A percentile compares a stretch with the other conserved stretches of the same genome.
Evolutionary conservation across 2,113 vertebrate species (phyloP).

Genomic region (Melanerpes aurifrons): DNA sequence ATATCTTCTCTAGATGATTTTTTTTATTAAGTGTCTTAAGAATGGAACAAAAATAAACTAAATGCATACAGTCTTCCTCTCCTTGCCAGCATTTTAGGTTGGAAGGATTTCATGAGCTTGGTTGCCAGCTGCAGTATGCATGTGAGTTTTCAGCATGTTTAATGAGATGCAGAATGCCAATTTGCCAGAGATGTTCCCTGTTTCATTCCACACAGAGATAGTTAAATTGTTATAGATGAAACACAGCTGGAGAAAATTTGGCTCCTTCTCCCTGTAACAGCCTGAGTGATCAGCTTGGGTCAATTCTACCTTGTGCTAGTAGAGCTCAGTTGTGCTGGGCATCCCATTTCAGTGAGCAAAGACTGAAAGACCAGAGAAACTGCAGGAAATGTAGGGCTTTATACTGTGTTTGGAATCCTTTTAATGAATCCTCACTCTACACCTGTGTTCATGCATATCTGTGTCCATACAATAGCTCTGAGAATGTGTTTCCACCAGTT

Average conservation of each 20-base stretch:
- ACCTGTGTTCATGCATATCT: rapidly evolving
- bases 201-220: background rate
- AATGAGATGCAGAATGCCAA: background rate
- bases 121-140: background rate
- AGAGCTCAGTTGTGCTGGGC: background rate
- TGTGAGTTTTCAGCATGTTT: background rate
- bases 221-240: background rate
- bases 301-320: background rate
- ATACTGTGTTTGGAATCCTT: background rate
- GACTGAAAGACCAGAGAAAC: background rate
- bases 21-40: slow-evolving; percentile 16
- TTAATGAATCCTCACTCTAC: background rate
- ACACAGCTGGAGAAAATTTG: background rate
- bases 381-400: background rate
- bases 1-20: slow-evolving; percentile 18
- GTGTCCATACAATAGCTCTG: background rate
- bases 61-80: background rate
- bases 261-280: background rate
- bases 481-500: background rate
- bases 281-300: background rate
- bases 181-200: background rate
- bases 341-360: background rate
- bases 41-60: slow-evolving; percentile 20
- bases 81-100: background rate
- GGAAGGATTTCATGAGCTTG: slow-evolving; percentile 3